Base-by-base conservation (phyloP, 1,140 invertebrate species). In the Mya arenaria region DNA sequence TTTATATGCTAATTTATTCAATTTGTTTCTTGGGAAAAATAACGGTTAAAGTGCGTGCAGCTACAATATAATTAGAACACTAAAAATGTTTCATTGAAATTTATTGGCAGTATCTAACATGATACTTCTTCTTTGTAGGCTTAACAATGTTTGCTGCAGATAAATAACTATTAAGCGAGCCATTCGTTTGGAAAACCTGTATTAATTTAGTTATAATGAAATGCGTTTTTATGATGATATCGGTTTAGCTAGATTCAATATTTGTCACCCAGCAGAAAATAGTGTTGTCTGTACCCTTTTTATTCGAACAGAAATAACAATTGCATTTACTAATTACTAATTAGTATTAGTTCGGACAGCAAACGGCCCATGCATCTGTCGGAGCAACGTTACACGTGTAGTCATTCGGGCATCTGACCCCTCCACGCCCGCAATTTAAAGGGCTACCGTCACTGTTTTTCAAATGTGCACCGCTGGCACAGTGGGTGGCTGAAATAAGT, bases 321-420 rank as follows among this genome's bases (percentile, higher is more conserved):
- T 4, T 1, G 48, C 25, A n/a, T 52, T 8, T 52, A 8, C 25
- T 23, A 52, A 52, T 52, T 17, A 17, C 19, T 52, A 52, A 52
- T 1, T 1, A 1, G 48, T 52, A n/a, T 52, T 23, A 52, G 8
- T 56, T 58, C 25, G 69, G 44, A 58, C 69, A 72, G 52, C 69
- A 72, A 4, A 72, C 69, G 13, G 69, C 69, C 69, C 69, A 72
- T 8, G 69, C 69, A 23, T 72, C 69, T 17, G 10, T 72, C 23
- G 69, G 69, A 10, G 69, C 69, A 8, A 72, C 23, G 6, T 58
- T 28, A 72, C 69, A 72, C 1, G 3, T 4, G 30, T 72, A 72
- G 10, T 23, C 17, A 32, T 13, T 6, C 5, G 69, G 48, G 34
- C 69, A 72, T n/a, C 4, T 10, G 17, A 56, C 48, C 37, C 69